Conservation (phyloP, 2,797 vertebrate species). For the Furcifer pardalis region DNA sequence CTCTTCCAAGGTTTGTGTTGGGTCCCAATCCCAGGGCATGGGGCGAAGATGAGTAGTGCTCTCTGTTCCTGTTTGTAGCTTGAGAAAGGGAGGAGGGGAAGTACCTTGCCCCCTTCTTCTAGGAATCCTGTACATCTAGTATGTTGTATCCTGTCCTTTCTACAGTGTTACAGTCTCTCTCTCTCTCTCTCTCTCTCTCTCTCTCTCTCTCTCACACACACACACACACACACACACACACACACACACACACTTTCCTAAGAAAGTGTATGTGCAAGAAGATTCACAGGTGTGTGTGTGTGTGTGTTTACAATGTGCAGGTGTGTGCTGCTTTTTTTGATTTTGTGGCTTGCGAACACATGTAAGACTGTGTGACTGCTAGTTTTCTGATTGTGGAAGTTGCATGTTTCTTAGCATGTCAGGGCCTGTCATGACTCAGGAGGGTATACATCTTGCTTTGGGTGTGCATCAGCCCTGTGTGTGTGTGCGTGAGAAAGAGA, state of each 20-base stretch:
- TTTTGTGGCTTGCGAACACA: not conserved
- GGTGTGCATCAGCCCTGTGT: not conserved
- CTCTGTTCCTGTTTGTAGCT: not conserved
- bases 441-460: not conserved
- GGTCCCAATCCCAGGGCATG: not conserved
- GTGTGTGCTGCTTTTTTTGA: not conserved
- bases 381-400: not conserved
- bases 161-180: no score
- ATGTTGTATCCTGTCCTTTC: not conserved
- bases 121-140: not conserved
- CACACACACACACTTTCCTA: no score
- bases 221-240: no score
- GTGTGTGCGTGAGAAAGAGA: no score
- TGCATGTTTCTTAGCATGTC: not conserved
- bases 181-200: no score
- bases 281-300: not conserved
- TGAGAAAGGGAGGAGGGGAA: not conserved
- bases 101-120: not conserved
- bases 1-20: conserved; percentile 14
- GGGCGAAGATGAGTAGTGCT: not conserved
- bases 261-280: not conserved
- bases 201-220: no score
- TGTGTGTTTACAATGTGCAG: not conserved
- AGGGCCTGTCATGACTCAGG: not conserved
- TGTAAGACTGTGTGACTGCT: not conserved